phyloP scores from a whole-genome alignment of 2,888 invertebrate species.

The Chloromyia formosa region DNA sequence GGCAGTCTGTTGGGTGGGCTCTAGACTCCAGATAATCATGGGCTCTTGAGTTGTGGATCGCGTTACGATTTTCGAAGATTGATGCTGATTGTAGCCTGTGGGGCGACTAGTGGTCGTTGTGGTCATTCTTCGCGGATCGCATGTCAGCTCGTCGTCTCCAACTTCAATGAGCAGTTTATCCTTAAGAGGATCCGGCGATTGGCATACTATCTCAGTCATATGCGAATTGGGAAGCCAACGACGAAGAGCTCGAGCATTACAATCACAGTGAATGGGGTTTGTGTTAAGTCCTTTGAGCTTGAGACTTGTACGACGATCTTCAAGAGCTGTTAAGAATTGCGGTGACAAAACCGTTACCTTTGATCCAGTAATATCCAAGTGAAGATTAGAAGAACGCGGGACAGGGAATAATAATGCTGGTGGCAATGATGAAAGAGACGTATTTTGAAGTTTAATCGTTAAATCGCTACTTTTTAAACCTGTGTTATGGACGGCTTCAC shows the following conservation, averaged over 20 bases:
- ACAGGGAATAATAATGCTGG: slow-evolving; percentile 86
- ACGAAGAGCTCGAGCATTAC: slow-evolving; percentile 80
- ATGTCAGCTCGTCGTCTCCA: slow-evolving; percentile 82
- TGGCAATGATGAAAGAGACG: slow-evolving; percentile 80
- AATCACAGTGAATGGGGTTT: slow-evolving; percentile 88
- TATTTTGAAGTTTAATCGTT: slow-evolving; percentile 79
- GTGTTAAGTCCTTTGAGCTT: slow-evolving; percentile 77
- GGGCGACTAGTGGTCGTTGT: slow-evolving; percentile 62
- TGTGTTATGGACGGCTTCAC: too few species aligned
- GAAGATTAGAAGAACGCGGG: slow-evolving; percentile 83
- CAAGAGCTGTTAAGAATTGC: slow-evolving; percentile 81
- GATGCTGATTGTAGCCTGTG: slow-evolving; percentile 53
- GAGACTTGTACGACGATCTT: slow-evolving; percentile 81
- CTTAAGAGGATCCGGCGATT: slow-evolving; percentile 74
- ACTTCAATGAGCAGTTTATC: slow-evolving; percentile 78
- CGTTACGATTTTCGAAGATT: slow-evolving; percentile 67
- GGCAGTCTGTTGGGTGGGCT: slow-evolving; percentile 73
- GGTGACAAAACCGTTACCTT: slow-evolving; percentile 79
- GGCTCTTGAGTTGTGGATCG: slow-evolving; percentile 76
- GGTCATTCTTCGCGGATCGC: slow-evolving; percentile 72
- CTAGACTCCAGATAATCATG: slow-evolving; percentile 89
- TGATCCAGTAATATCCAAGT: slow-evolving; percentile 81
- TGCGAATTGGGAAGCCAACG: slow-evolving; percentile 77
- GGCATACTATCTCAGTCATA: slow-evolving; percentile 72
- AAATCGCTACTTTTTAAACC: slow-evolving; percentile 80